phyloP scores from a whole-genome alignment of 1,140 invertebrate species.

The Drosophila kepulauana region DNA sequence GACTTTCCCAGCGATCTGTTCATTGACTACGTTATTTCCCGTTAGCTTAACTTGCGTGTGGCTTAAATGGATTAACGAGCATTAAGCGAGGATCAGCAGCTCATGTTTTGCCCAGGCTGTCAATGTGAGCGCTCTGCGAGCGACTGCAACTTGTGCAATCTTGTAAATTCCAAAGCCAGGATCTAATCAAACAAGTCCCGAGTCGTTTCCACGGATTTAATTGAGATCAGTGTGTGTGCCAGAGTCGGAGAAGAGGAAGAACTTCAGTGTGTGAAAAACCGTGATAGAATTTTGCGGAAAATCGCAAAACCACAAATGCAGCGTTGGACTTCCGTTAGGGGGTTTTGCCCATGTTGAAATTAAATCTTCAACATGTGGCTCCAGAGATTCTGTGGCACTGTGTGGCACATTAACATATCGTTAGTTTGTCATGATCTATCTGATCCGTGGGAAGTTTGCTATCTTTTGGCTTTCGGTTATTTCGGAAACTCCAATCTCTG shows the following conservation, averaged over 20 bases:
- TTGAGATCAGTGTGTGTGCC: constrained; percentile 66
- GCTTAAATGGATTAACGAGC: constrained; percentile 69
- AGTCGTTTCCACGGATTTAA: constrained; percentile 64
- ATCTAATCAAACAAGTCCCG: constrained; percentile 78
- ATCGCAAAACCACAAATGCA: constrained; percentile 53
- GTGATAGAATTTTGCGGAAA: constrained; percentile 57
- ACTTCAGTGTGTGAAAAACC: constrained; percentile 68
- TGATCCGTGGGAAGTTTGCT: constrained; percentile 80
- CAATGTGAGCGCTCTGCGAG: background rate
- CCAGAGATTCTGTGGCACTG: constrained; percentile 4
- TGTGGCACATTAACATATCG: constrained; percentile 69
- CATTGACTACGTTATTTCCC: constrained; percentile 81
- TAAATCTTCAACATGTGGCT: constrained; percentile 81
- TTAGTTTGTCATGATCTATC: constrained; percentile 62
- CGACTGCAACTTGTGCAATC: constrained; percentile 74
- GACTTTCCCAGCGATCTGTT: constrained; percentile 62
- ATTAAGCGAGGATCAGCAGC: constrained; percentile 70
- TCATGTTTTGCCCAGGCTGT: constrained; percentile 58
- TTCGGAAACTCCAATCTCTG: constrained; percentile 64
- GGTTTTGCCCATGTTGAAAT: constrained; percentile 68
- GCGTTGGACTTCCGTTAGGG: constrained; percentile 64
- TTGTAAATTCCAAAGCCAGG: constrained; percentile 79
- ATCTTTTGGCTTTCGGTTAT: constrained; percentile 9
- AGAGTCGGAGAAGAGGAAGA: constrained; percentile 7
- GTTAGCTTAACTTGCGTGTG: constrained; percentile 75